These are phyloP conservation scores for Hystrix cristata DNA, from an alignment of 2,113 vertebrate species.

Conservation along the genomic window DNA sequence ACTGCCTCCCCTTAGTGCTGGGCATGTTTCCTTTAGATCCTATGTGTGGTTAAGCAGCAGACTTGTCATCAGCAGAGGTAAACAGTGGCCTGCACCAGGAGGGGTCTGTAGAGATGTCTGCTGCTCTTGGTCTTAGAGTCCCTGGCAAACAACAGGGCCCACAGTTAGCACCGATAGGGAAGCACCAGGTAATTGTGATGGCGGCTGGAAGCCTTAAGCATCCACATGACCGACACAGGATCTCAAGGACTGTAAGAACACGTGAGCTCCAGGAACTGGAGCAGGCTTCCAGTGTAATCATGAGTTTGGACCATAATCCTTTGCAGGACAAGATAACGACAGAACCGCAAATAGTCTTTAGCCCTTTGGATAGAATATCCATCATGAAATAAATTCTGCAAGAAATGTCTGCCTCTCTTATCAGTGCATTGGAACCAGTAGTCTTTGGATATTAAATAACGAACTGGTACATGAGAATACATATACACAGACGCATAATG, in stretches of 20 bases:
- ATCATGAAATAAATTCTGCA: neutral
- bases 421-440: accelerated
- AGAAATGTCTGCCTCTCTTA: neutral
- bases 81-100: accelerated
- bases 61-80: accelerated
- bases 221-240: neutral
- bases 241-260: neutral
- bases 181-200: accelerated
- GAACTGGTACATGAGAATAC: accelerated
- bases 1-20: accelerated
- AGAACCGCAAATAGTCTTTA: neutral
- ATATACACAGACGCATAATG: neutral
- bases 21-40: accelerated
- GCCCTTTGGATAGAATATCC: accelerated
- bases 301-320: accelerated
- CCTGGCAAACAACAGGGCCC: neutral
- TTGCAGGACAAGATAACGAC: neutral
- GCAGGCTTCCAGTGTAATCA: neutral
- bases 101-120: neutral
- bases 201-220: neutral
- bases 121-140: too few species aligned
- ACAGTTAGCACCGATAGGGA: accelerated
- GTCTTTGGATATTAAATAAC: neutral
- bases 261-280: neutral
- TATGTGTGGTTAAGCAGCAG: accelerated